Evolutionary conservation across 2,113 vertebrate genomes (phyloP).

Genomic region (Rissa tridactyla): DNA sequence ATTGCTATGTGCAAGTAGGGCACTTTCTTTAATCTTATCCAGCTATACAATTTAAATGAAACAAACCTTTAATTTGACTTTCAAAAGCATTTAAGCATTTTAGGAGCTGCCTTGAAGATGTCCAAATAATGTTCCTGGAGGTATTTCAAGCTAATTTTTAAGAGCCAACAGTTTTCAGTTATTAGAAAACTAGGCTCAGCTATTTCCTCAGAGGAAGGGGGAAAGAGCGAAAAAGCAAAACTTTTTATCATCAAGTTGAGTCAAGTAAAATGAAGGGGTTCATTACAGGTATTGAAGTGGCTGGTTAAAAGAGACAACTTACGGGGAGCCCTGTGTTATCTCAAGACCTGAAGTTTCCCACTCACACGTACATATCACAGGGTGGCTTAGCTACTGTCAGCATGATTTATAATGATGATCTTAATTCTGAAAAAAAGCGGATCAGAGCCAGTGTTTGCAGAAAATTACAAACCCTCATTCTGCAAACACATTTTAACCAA

Average conservation of each 20-base stretch:
- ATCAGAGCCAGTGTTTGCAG: not conserved
- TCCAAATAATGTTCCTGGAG: not conserved
- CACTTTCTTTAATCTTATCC: slow-evolving; percentile 51
- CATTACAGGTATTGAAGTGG: not conserved
- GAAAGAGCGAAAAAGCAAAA: not conserved
- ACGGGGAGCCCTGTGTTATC: not conserved
- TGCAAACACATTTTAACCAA: not conserved
- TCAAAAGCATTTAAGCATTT: slow-evolving; percentile 38
- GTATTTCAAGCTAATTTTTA: slow-evolving; percentile 32
- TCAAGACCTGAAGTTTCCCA: not conserved
- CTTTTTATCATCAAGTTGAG: not conserved
- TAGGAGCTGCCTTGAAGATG: not conserved
- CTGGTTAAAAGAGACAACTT: not conserved
- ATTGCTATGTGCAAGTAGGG: slow-evolving; percentile 36
- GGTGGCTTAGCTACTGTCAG: not conserved
- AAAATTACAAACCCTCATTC: not conserved
- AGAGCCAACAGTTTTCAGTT: slow-evolving; percentile 1
- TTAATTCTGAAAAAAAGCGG: not conserved
- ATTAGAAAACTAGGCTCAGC: not conserved
- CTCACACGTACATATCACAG: not conserved
- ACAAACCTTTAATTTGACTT: slow-evolving; percentile 62
- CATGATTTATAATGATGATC: not conserved
- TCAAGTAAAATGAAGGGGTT: not conserved
- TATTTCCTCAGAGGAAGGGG: not conserved
- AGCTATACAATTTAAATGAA: slow-evolving; percentile 47